Conservation (phyloP, 2,797 vertebrate species). For the Tamandua tetradactyla region DNA sequence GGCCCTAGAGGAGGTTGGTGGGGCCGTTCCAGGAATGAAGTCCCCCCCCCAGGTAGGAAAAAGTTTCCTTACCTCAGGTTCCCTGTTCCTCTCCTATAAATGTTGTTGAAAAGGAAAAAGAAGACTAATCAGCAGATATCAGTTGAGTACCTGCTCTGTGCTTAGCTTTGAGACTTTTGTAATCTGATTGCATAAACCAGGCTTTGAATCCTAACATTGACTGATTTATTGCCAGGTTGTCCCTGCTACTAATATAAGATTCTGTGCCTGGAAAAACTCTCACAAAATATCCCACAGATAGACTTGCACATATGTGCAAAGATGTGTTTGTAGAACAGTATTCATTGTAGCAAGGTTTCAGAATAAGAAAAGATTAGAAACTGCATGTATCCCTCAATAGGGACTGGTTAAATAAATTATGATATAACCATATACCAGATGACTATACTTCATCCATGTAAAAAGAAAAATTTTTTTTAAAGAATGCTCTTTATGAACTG, state of each 20-base stretch:
- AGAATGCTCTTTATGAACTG: not conserved
- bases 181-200: not conserved
- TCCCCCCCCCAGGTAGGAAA: not conserved
- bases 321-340: not conserved
- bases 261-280: not conserved
- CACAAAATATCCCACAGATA: not conserved
- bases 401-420: not conserved
- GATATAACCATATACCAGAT: not conserved
- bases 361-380: not conserved
- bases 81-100: not conserved
- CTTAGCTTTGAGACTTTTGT: not conserved
- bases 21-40: not conserved
- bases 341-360: not conserved
- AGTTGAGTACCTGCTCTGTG: not conserved
- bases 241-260: not conserved
- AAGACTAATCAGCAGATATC: not conserved
- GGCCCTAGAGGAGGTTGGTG: not conserved
- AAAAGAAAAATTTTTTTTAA: no score
- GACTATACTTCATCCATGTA: not conserved
- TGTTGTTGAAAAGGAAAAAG: not conserved
- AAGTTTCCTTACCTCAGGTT: not conserved
- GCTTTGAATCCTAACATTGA: not conserved
- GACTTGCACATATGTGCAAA: not conserved
- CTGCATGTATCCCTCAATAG: accelerated
- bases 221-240: not conserved